A percentile compares a stretch with the other conserved stretches of the same genome.
These are phyloP conservation scores for Micoletzkya japonica DNA, from an alignment of 2,888 invertebrate species.

Conservation along the genomic window DNA sequence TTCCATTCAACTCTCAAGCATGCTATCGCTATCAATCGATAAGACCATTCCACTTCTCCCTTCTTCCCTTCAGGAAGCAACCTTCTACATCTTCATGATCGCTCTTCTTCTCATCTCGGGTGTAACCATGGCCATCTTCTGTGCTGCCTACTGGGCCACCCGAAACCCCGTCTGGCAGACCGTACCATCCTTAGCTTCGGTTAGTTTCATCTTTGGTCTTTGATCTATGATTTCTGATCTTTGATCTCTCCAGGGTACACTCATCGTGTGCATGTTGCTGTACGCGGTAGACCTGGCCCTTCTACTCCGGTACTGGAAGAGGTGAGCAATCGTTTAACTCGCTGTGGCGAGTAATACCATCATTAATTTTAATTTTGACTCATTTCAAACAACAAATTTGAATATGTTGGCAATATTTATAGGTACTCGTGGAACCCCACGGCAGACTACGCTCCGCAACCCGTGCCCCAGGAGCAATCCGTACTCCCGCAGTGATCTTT, in stretches of 20 bases:
- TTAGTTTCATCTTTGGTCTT: slow-evolving; percentile 25
- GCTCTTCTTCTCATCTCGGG: slow-evolving; percentile 44
- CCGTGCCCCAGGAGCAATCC: not conserved
- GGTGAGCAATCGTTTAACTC: slow-evolving; percentile 15
- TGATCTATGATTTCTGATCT: not conserved
- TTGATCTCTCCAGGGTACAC: slow-evolving; percentile 34
- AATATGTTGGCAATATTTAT: not conserved
- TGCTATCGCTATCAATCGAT: too few relatives aligned
- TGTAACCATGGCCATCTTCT: slow-evolving; percentile 46
- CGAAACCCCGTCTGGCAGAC: slow-evolving; percentile 54
- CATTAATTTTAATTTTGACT: not conserved
- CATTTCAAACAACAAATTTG: not conserved
- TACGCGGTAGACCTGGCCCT: slow-evolving; percentile 39
- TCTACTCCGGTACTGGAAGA: slow-evolving; percentile 37
- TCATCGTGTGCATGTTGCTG: slow-evolving; percentile 36
- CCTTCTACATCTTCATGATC: slow-evolving; percentile 38
- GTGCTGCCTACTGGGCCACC: slow-evolving; percentile 49
- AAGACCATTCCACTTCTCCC: too few relatives aligned
- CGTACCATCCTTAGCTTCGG: slow-evolving; percentile 48
- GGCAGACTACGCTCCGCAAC: slow-evolving; percentile 10
- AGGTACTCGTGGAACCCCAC: slow-evolving; percentile 22
- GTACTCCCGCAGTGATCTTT: too few relatives aligned
- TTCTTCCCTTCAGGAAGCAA: slow-evolving; percentile 42
- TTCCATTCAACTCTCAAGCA: too few relatives aligned
- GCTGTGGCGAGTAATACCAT: not conserved